Conservation (phyloP, 2,888 invertebrate genomes). For the Dryobota labecula region DNA sequence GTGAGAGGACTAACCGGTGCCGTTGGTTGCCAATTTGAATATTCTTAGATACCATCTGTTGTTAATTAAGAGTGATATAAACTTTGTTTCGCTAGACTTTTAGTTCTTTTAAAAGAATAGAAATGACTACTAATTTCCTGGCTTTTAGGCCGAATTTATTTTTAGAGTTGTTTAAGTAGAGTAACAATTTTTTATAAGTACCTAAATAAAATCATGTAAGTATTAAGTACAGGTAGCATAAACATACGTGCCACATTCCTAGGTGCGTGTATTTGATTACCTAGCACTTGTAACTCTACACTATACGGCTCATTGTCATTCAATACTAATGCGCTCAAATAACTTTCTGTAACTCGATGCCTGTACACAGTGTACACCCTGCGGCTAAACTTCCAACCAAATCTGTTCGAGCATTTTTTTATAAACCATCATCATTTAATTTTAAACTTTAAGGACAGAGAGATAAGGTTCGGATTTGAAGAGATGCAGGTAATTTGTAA, state of each 20-base stretch:
- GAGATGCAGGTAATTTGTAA: slow-evolving; percentile 24
- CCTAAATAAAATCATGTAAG: background rate
- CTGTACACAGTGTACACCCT: slow-evolving; percentile 48
- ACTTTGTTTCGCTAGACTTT: background rate
- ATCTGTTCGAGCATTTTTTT: slow-evolving; percentile 36
- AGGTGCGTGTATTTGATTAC: slow-evolving; percentile 40
- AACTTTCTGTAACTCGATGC: slow-evolving; percentile 62
- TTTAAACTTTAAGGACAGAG: background rate
- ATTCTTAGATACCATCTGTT: slow-evolving; percentile 42
- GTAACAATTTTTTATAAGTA: background rate
- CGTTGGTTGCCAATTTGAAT: slow-evolving; percentile 45
- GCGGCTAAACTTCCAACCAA: slow-evolving; percentile 50
- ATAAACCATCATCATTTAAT: slow-evolving; percentile 10
- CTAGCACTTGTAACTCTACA: slow-evolving; percentile 35
- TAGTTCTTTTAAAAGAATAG: slow-evolving; percentile 3
- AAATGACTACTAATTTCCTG: background rate
- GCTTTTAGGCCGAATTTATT: background rate
- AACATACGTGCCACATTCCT: background rate
- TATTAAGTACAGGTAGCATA: background rate
- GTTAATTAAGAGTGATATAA: slow-evolving; percentile 38
- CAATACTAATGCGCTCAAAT: slow-evolving; percentile 61
- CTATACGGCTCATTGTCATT: slow-evolving; percentile 47
- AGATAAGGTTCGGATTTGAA: slow-evolving; percentile 8
- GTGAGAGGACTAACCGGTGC: background rate
- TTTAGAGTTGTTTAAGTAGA: background rate